Conservation (phyloP, 2,888 invertebrate genomes). For the Gari tellinella region DNA sequence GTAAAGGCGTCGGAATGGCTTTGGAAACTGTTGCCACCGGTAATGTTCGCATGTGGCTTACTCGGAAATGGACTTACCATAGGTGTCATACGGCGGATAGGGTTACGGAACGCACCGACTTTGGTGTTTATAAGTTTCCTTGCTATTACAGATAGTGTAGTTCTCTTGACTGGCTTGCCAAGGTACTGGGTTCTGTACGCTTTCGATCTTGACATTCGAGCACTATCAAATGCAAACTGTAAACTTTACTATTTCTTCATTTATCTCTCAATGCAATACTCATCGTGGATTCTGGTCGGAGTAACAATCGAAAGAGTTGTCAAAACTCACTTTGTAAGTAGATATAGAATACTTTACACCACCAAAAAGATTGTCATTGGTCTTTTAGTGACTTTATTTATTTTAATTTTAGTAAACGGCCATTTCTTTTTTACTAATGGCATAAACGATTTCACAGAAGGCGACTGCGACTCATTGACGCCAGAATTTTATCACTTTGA, state of each 20-base stretch:
- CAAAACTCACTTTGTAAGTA: slow-evolving; percentile 55
- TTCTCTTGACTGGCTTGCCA: slow-evolving; percentile 55
- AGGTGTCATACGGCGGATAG: slow-evolving; percentile 53
- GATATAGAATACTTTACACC: slow-evolving; percentile 33
- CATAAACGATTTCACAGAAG: slow-evolving; percentile 49
- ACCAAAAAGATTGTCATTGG: slow-evolving; percentile 43
- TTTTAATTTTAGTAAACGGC: slow-evolving; percentile 26
- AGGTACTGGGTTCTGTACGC: slow-evolving; percentile 57
- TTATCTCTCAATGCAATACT: slow-evolving; percentile 66
- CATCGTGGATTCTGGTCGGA: slow-evolving; percentile 67
- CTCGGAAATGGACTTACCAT: slow-evolving; percentile 62
- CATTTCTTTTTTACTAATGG: slow-evolving; percentile 69
- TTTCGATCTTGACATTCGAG: slow-evolving; percentile 49
- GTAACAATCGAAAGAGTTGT: slow-evolving; percentile 62
- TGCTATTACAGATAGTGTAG: slow-evolving; percentile 61
- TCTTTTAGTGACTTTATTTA: slow-evolving; percentile 29
- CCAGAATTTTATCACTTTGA: slow-evolving; percentile 53
- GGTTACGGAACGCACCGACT: slow-evolving; percentile 56
- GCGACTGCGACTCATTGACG: slow-evolving; percentile 55
- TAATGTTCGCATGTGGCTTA: slow-evolving; percentile 59
- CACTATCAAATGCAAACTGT: slow-evolving; percentile 56
- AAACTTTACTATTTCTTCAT: slow-evolving; percentile 64
- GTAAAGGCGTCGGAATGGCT: slow-evolving; percentile 26
- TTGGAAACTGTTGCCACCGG: slow-evolving; percentile 61
- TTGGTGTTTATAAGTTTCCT: slow-evolving; percentile 57